A percentile compares a stretch with the other conserved stretches of the same genome.
Evolutionary conservation across 1,140 invertebrate species (phyloP).

Genomic region (Panagrolaimus sp.): DNA sequence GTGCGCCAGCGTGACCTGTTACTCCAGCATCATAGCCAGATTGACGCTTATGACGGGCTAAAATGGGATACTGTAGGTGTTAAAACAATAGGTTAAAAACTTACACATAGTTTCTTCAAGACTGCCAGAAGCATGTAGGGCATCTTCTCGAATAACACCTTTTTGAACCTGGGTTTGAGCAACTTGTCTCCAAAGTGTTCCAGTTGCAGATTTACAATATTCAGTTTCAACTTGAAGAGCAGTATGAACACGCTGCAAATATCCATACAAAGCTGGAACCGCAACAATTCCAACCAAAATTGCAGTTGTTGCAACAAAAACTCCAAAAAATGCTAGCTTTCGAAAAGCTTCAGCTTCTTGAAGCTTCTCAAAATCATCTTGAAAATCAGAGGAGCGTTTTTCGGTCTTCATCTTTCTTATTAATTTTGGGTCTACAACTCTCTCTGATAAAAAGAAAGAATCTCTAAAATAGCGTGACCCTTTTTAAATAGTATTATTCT

Average conservation of each 20-base stretch:
- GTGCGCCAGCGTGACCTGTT: not conserved
- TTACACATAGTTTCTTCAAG: constrained; percentile 23
- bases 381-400: not conserved
- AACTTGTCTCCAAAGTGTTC: constrained; percentile 34
- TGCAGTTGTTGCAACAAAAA: constrained; percentile 30
- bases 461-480: too few relatives aligned
- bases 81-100: too few relatives aligned
- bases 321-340: constrained; percentile 28
- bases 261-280: constrained; percentile 34
- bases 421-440: too few relatives aligned
- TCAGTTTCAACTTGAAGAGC: constrained; percentile 32
- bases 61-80: not conserved
- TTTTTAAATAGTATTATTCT: too few relatives aligned
- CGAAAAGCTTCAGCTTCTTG: constrained; percentile 29
- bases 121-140: constrained; percentile 11
- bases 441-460: too few relatives aligned
- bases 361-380: constrained; percentile 22
- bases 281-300: constrained; percentile 31
- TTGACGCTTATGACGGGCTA: constrained; percentile 28
- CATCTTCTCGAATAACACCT: constrained; percentile 19
- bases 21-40: constrained; percentile 27
- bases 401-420: constrained; percentile 1
- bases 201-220: constrained; percentile 39
- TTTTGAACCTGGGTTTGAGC: constrained; percentile 25
- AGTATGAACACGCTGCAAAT: constrained; percentile 36